Evolutionary conservation across 2,113 vertebrate genomes (phyloP), one percentile per base, ranked within the genome.

Genomic region (Actenoides lindsayi): DNA sequence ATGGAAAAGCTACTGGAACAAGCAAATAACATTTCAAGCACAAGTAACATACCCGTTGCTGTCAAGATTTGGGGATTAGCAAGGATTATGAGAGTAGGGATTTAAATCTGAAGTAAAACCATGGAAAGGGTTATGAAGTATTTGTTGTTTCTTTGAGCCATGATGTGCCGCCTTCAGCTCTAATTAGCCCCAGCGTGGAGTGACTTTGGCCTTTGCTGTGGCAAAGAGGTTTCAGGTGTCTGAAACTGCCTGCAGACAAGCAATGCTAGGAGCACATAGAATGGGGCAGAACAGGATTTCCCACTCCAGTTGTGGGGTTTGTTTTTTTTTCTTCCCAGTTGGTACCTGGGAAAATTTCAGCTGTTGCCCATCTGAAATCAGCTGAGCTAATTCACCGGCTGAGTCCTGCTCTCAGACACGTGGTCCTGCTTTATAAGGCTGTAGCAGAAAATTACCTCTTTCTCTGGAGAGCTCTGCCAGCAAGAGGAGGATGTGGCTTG

Each of bases 101-200:
- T 85, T 91, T 83, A 90, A 79, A 94, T 77, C 63, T 86, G 17
- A 59, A 69, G 70, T 76, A 73, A 94, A 94, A 73, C n/a, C 35
- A 33, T 7, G 19, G 39, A 24, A 73, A 69, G 65, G 41, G 9
- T 41, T 79, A 44, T n/a, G 50, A 85, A 80, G 44, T 50, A 56
- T 46, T 80, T 5, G 20, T 64, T 67, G 46, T 73, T 91, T 88
- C 75, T 89, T 76, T 37, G 33, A 51, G 54, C 60, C 82, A 3
- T 21, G 71, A 35, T 4, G 23, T 59, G 10, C 39, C 25, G 63
- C 33, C 39, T 76, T 79, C 63, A 87, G 54, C 54, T 80, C 8
- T 63, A 46, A 83, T 59, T 37, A 6, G 1, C 46, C 42, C 18
- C 48, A 74, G 4, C 1, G 2, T 39, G 46, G 48, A 78, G 42